These are phyloP conservation scores for Chaetops frenatus DNA, from an alignment of 2,113 vertebrate genomes.

Conservation along the genomic window DNA sequence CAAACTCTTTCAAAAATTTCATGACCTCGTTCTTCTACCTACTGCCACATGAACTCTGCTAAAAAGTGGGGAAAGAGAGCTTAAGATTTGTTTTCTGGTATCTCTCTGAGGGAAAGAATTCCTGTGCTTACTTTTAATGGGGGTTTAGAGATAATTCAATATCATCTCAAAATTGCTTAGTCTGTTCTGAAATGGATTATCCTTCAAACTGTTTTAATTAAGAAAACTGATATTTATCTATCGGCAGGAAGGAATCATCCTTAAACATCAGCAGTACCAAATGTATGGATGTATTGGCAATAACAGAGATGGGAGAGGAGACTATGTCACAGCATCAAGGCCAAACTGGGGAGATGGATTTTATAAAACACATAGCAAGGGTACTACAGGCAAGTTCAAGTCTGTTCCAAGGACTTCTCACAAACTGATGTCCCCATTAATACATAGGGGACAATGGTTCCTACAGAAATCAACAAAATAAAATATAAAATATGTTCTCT, in stretches of 20 bases:
- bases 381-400: not conserved
- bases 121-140: not conserved
- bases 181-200: not conserved
- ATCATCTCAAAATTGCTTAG: not conserved
- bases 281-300: not conserved
- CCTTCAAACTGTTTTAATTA: not conserved
- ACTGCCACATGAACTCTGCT: not conserved
- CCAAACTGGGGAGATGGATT: not conserved
- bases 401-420: not conserved
- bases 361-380: not conserved
- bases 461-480: not conserved
- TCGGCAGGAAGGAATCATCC: not conserved
- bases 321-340: not conserved
- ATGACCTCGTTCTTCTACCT: not conserved
- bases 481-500: not conserved
- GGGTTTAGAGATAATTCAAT: not conserved
- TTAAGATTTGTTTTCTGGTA: not conserved
- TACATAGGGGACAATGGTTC: not conserved
- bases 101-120: not conserved
- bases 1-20: not conserved
- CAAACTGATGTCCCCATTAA: not conserved
- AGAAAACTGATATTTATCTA: not conserved
- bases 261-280: not conserved
- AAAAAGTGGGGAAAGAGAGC: not conserved
- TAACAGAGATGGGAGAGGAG: not conserved